Conservation (phyloP, 2,888 invertebrate species). For the Drosophila pseudotalamancana region DNA sequence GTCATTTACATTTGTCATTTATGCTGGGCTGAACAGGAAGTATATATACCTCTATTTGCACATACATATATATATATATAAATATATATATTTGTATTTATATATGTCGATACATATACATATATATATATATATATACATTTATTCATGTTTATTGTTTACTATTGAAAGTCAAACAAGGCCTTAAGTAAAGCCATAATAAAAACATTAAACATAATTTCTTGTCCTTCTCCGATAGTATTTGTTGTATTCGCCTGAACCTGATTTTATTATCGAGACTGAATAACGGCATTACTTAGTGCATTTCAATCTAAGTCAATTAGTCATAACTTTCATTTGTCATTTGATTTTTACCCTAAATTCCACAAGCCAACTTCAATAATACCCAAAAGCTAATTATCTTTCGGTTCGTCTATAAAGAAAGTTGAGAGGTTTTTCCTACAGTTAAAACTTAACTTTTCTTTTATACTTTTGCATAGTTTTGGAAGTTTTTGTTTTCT, state of each 20-base stretch:
- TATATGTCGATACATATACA: background rate
- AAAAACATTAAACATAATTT: constrained; percentile 65
- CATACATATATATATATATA: background rate
- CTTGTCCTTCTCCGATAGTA: background rate
- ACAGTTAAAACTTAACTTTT: no score
- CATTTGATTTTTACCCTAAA: constrained; percentile 29
- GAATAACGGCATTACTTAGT: no score
- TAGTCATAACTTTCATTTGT: constrained; percentile 51
- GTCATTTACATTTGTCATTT: constrained; percentile 73
- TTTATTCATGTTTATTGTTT: constrained; percentile 29
- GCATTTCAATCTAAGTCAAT: constrained; percentile 39
- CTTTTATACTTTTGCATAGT: no score
- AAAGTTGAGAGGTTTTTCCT: no score
- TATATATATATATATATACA: constrained; percentile 12
- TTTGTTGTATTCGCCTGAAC: no score
- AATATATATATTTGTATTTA: background rate
- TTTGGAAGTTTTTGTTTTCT: no score
- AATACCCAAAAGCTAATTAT: no score
- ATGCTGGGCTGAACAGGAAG: constrained; percentile 54
- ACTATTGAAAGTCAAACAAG: constrained; percentile 37
- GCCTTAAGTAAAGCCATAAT: constrained; percentile 42
- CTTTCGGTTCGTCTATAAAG: no score
- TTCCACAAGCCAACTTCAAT: no score
- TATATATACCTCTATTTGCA: constrained; percentile 12
- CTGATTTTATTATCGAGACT: constrained; percentile 42